Base-by-base conservation (phyloP, 2,113 vertebrate species). In the Actinemys pallida region DNA sequence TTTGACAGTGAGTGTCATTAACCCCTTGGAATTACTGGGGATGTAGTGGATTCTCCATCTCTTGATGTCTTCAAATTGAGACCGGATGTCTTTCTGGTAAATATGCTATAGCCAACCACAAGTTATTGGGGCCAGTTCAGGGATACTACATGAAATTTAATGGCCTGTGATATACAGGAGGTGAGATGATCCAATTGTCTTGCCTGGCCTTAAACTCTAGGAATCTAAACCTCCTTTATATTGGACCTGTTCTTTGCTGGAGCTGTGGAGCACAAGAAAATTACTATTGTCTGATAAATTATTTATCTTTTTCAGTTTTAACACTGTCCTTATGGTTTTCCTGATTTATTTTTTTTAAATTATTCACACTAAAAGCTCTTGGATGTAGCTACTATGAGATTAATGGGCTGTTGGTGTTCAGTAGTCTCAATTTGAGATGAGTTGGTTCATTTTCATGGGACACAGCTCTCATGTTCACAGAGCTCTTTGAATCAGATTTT, bases 381-480 rank as follows among this genome's bases (percentile, higher is more conserved):
- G 93, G 95, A 81, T n/a, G 82, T 57, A 80, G 89, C 31, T 89
- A 92, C 95, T 94, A 94, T 88, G 83, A 72, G 90, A 97, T 93
- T 94, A 95, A 93, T 96, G 96, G 85, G 25, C 7, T n/a, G 17
- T 65, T 93, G 93, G 89, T 89, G 95, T 75, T 97, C 90, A 35
- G 85, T 9, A 83, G 49, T 90, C 87, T 83, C 94, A 89, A 80
- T 93, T 54, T 95, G 92, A 96, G 89, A 86, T 84, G 76, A 94
- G 72, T 83, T 81, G 1, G 72, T 95, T 93, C 81, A 89, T 95
- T 95, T 92, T 81, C 94, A 93, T 84, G 93, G 93, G 90, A 93
- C 90, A 94, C 96, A 96, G 88, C 81, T 88, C 93, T 90, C 95
- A 93, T 83, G 86, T 95, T 96, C 96, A 92, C 78, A 94, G 94